These are phyloP conservation scores for Antennarius striatus DNA, from an alignment of 2,113 vertebrate species.

Conservation along the genomic window DNA sequence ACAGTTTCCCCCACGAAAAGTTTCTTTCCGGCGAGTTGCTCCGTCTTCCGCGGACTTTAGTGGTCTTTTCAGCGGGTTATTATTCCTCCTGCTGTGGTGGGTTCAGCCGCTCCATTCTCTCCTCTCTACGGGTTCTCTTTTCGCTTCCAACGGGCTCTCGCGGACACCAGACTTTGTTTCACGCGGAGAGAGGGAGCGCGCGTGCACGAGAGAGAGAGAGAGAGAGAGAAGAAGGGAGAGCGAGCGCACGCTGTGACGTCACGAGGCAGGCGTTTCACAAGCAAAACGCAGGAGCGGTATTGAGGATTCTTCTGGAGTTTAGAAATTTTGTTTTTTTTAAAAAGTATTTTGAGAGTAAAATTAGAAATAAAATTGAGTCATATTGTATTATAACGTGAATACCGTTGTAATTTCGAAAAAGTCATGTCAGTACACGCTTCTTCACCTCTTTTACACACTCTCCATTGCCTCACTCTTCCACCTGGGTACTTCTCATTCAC, in stretches of 20 bases:
- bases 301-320: not conserved
- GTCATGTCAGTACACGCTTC: too few relatives aligned
- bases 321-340: too few relatives aligned
- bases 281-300: not conserved
- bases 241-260: constrained; percentile 62
- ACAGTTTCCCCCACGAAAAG: constrained; percentile 45
- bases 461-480: too few relatives aligned
- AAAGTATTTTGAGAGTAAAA: too few relatives aligned
- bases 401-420: too few relatives aligned
- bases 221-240: constrained; percentile 17
- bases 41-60: constrained; percentile 1
- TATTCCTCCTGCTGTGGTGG: constrained; percentile 57
- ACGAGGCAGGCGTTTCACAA: constrained; percentile 31
- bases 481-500: too few relatives aligned
- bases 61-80: constrained; percentile 14
- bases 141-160: constrained; percentile 57
- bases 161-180: constrained; percentile 68
- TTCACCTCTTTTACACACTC: too few relatives aligned
- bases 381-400: too few relatives aligned
- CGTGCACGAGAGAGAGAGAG: constrained; percentile 15
- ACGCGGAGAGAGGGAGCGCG: constrained; percentile 42
- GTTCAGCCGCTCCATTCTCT: constrained; percentile 64
- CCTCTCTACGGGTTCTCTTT: constrained; percentile 49
- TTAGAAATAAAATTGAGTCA: too few relatives aligned
- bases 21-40: constrained; percentile 24